phyloP scores from a whole-genome alignment of 2,888 invertebrate species.

The Dusona sp. region DNA sequence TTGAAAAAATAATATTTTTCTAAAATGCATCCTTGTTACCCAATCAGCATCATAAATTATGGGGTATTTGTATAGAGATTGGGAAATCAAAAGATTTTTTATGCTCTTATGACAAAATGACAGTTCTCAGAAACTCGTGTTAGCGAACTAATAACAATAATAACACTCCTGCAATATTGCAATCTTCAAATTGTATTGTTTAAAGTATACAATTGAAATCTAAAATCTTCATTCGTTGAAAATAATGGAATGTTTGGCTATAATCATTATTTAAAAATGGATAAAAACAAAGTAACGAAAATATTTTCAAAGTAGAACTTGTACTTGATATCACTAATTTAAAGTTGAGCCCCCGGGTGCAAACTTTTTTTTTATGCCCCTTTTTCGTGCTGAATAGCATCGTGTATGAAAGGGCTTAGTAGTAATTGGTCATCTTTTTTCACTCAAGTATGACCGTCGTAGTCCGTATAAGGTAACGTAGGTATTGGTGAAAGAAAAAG shows the following conservation, averaged over 20 bases:
- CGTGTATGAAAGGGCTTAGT: too few species aligned
- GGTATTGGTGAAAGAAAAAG: conserved; percentile 1
- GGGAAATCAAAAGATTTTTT: neutral
- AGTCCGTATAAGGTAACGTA: neutral
- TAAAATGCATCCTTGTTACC: neutral
- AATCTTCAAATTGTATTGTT: neutral
- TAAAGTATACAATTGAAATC: neutral
- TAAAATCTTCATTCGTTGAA: neutral
- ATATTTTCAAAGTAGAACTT: neutral
- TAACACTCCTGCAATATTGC: neutral
- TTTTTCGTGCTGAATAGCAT: too few species aligned
- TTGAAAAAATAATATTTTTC: neutral
- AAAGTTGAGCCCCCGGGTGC: too few species aligned
- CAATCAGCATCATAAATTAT: neutral
- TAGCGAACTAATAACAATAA: neutral
- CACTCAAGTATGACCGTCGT: neutral
- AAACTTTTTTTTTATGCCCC: too few species aligned
- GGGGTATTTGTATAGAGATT: neutral
- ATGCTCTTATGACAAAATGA: neutral
- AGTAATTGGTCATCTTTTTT: neutral
- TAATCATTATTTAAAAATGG: neutral
- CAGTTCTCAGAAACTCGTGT: neutral
- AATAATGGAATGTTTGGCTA: neutral
- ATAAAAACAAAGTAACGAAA: neutral
- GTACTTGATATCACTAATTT: neutral